Conservation (phyloP, 2,113 vertebrate species). For the Cynopterus brachyotis region DNA sequence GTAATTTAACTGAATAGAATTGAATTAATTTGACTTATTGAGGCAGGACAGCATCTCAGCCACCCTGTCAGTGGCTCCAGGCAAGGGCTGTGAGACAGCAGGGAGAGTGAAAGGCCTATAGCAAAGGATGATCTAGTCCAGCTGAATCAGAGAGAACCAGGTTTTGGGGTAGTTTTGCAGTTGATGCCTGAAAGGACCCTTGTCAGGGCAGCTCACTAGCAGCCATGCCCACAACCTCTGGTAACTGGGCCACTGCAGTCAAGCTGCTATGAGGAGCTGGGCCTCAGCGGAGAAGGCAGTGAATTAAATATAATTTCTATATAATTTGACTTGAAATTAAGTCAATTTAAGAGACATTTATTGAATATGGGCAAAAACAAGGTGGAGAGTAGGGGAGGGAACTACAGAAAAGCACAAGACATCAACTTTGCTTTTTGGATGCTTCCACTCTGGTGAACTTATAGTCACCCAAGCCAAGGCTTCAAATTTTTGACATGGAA, state of each 20-base stretch:
- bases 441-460: background rate
- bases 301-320: constrained; percentile 13
- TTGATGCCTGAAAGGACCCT: background rate
- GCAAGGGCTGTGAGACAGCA: background rate
- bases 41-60: background rate
- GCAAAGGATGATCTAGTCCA: background rate
- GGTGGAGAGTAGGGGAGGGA: background rate
- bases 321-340: constrained; percentile 42
- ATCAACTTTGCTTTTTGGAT: background rate
- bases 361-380: background rate
- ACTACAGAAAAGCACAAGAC: background rate
- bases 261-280: background rate
- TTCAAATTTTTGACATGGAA: background rate
- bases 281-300: background rate
- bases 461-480: background rate
- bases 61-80: background rate
- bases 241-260: rapidly evolving
- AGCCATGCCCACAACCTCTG: background rate
- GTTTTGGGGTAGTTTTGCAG: background rate
- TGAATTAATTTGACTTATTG: background rate
- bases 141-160: background rate
- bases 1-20: background rate
- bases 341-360: background rate
- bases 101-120: background rate
- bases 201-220: background rate